Percentiles rank a stretch among this genome's conserved stretches.
phyloP scores from a whole-genome alignment of 2,888 invertebrate genomes.

The Spisula subtruncata region DNA sequence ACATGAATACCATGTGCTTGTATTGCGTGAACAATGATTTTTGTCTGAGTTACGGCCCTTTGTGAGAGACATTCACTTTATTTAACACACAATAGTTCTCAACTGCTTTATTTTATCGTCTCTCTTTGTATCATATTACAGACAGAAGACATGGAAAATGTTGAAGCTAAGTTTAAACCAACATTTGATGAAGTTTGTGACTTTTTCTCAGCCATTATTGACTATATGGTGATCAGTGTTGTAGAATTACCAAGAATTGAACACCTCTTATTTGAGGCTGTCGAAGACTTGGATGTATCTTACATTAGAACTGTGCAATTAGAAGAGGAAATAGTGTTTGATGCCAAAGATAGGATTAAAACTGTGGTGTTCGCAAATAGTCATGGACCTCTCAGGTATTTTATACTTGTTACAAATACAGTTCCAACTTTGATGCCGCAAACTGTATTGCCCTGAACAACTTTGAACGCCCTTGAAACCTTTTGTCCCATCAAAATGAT shows the following conservation, averaged over 20 bases:
- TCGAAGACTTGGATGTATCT: slow-evolving; percentile 79
- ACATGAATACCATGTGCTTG: too few species aligned
- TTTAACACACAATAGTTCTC: too few species aligned
- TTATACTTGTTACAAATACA: not conserved
- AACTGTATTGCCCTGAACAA: too few species aligned
- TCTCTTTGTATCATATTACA: slow-evolving; percentile 41
- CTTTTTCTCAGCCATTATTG: slow-evolving; percentile 84
- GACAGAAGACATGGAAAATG: slow-evolving; percentile 80
- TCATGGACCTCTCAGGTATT: slow-evolving; percentile 85
- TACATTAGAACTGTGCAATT: slow-evolving; percentile 80
- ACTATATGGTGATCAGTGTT: slow-evolving; percentile 85
- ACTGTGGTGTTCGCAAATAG: slow-evolving; percentile 83
- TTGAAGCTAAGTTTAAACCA: slow-evolving; percentile 80
- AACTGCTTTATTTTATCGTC: too few species aligned
- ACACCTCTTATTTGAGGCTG: slow-evolving; percentile 82
- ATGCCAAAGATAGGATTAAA: slow-evolving; percentile 81
- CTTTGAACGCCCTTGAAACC: too few species aligned
- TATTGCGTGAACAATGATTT: too few species aligned
- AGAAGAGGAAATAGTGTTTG: slow-evolving; percentile 82
- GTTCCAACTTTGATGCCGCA: too few species aligned
- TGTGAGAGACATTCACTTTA: too few species aligned
- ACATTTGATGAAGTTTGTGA: slow-evolving; percentile 81
- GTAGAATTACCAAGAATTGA: slow-evolving; percentile 84
- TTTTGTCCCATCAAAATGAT: too few species aligned
- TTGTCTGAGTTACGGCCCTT: too few species aligned